Conservation (phyloP, 2,888 invertebrate genomes). For the Caenorhabditis wallacei region DNA sequence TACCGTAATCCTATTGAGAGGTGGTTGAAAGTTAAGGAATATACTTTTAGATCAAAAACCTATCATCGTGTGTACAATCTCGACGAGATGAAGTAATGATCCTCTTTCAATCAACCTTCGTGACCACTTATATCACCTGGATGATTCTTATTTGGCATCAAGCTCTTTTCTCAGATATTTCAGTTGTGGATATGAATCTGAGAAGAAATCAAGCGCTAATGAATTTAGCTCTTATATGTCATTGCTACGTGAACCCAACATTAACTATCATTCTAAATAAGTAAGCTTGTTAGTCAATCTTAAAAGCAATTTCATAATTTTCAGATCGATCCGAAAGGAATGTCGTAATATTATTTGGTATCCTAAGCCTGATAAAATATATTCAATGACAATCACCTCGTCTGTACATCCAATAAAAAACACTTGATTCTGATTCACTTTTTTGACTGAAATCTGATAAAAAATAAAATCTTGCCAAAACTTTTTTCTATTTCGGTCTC, state of each 20-base stretch:
- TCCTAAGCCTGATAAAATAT: too few relatives aligned
- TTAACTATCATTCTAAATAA: too few relatives aligned
- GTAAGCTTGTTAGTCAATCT: too few relatives aligned
- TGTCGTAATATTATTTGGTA: too few relatives aligned
- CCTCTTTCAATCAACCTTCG: slow-evolving; percentile 4
- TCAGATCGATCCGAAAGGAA: too few relatives aligned
- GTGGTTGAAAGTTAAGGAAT: not conserved
- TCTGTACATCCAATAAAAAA: too few relatives aligned
- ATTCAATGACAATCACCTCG: too few relatives aligned
- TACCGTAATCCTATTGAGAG: not conserved
- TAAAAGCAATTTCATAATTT: too few relatives aligned
- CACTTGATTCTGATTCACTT: too few relatives aligned
- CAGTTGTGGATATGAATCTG: not conserved
- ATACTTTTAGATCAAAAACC: not conserved
- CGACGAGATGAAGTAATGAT: not conserved
- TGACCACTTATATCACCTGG: not conserved
- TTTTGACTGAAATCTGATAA: too few relatives aligned
- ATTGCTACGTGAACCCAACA: slow-evolving; percentile 9
- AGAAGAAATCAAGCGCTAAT: slow-evolving; percentile 2
- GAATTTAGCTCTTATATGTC: not conserved
- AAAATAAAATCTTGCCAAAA: too few relatives aligned
- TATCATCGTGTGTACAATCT: not conserved
- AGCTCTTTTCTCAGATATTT: not conserved
- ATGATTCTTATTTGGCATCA: not conserved
- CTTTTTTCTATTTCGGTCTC: too few relatives aligned